These are phyloP conservation scores for Spongia lamella DNA, from an alignment of 37 sponge, comb jelly and placozoan genomes.

Conservation along the genomic window DNA sequence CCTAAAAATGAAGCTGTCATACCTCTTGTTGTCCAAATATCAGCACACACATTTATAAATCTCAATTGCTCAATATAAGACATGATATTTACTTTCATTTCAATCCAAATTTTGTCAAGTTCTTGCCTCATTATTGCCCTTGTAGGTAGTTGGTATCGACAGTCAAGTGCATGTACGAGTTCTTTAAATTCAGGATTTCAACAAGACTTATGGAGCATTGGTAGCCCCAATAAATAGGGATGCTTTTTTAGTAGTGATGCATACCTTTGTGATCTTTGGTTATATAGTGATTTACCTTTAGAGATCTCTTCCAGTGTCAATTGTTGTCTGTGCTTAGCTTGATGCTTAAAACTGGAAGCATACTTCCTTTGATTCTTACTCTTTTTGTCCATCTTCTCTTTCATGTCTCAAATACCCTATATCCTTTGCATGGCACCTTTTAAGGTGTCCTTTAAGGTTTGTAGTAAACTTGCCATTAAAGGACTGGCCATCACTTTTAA, in stretches of 20 bases:
- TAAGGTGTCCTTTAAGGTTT: neutral
- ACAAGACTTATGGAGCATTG: slow-evolving; percentile 5
- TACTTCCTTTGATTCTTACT: neutral
- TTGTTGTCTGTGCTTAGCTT: neutral
- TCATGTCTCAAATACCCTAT: neutral
- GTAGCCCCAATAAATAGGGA: slow-evolving; percentile 14
- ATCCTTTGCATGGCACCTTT: neutral
- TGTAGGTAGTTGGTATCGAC: neutral
- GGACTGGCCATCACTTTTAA: neutral
- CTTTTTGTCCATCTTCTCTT: neutral
- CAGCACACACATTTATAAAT: too few species aligned
- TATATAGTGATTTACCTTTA: neutral
- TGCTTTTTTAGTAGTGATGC: neutral
- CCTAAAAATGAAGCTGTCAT: slow-evolving; percentile 27
- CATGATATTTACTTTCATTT: slow-evolving; percentile 14
- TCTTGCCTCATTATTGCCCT: neutral
- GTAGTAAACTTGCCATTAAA: neutral
- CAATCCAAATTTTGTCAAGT: neutral
- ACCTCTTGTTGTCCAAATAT: slow-evolving; percentile 26
- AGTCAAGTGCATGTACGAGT: neutral
- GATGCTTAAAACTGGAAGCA: neutral
- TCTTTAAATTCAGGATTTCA: slow-evolving; percentile 3
- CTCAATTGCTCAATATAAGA: neutral
- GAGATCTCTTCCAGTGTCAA: neutral
- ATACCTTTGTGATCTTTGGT: neutral